Percentiles rank a stretch among this genome's conserved stretches.
phyloP scores from a whole-genome alignment of 2,797 vertebrate species.

The Crenuchus spilurus region DNA sequence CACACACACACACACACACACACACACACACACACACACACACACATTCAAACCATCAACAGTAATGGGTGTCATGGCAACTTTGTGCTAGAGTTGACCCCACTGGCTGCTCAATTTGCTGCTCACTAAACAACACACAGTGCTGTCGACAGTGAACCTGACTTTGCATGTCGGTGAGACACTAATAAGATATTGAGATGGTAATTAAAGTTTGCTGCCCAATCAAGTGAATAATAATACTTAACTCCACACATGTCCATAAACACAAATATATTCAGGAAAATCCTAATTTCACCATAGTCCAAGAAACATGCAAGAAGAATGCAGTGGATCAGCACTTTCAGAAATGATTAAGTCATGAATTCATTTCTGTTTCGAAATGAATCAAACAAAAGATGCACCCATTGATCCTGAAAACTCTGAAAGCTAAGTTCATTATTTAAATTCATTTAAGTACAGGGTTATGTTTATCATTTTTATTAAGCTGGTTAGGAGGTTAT shows the following conservation, averaged over 20 bases:
- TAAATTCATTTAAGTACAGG: too few relatives aligned
- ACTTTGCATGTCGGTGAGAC: background rate
- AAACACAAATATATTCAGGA: slow-evolving; percentile 7
- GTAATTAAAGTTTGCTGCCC: background rate
- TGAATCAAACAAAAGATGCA: too few relatives aligned
- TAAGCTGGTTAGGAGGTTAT: too few relatives aligned
- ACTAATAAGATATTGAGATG: background rate
- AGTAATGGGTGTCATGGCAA: slow-evolving; percentile 31
- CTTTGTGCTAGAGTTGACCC: slow-evolving; percentile 14
- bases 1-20: slow-evolving; percentile 16
- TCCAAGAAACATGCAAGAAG: too few relatives aligned
- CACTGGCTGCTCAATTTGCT: slow-evolving; percentile 23
- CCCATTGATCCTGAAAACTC: too few relatives aligned
- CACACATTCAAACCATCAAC: slow-evolving; percentile 14
- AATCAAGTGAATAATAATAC: background rate
- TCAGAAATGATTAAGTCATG: too few relatives aligned
- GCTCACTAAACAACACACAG: slow-evolving; percentile 2
- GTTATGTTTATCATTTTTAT: too few relatives aligned
- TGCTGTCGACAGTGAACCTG: slow-evolving; percentile 17
- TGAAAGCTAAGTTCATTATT: too few relatives aligned
- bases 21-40: background rate
- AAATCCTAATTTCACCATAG: background rate
- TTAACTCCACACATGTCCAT: background rate
- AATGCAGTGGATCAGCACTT: too few relatives aligned
- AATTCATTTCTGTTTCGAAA: background rate